Evolutionary conservation across 2,888 invertebrate genomes (phyloP), one percentile per base, ranked within the genome.

Genomic region (Beris morrisii): DNA sequence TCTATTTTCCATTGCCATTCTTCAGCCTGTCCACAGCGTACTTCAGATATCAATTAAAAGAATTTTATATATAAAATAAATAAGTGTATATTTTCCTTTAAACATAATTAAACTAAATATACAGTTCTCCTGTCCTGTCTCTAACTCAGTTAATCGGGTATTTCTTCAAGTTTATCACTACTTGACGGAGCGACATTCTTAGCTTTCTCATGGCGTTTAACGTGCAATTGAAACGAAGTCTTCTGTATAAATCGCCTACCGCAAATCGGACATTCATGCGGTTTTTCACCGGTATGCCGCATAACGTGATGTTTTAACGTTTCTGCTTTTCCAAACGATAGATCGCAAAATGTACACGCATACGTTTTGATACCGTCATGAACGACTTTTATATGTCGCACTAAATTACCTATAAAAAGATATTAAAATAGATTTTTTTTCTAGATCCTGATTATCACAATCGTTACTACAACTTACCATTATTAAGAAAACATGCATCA

Each of bases 271-370:
- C 69, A 69, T 54, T 58, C 54, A 28, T 64, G 64, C 5, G 69
- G 69, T 54, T 59, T 63, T 50, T 69, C 69, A 22, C 69, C 69
- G 2, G 69, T 69, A 53, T 69, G 69, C 15, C 65, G 64, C 69
- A 69, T 69, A 22, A 63, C 55, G 50, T 69, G 69, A 59, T 69
- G 65, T 55, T 69, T 69, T 22, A 69, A 46, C 9, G 67, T 67
- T 53, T 65, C 66, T 4, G 66, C 32, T 52, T 69, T 67, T 7
- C 66, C 69, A 59, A 69, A 69, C 13, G 57, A 45, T 9, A 45
- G 52, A 53, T 66, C 67, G 38, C 69, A 69, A 59, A 53, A 65
- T 43, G 58, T 45, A 32, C 69, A 69, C 5, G 43, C 12, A 53
- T 46, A 67, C 32, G 57, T 56, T 48, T 66, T 67, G 15, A 69